Conservation (phyloP, 2,888 invertebrate genomes). For the Unio delphinus region DNA sequence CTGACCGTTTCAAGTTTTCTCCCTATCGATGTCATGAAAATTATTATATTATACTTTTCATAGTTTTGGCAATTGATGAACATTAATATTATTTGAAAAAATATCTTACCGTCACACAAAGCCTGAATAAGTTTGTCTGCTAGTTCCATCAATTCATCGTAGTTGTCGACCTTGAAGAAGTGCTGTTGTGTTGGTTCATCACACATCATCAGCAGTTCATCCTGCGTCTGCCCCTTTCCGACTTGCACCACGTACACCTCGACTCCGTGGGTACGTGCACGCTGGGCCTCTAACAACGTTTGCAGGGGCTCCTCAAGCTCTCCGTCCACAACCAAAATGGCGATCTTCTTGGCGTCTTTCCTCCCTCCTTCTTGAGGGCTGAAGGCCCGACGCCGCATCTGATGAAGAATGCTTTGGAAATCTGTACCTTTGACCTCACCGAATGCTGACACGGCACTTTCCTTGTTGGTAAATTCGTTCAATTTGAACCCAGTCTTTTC, state of each 20-base stretch:
- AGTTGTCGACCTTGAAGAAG: slow-evolving; percentile 55
- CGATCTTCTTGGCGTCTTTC: slow-evolving; percentile 54
- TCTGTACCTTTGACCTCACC: slow-evolving; percentile 36
- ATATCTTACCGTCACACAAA: slow-evolving; percentile 57
- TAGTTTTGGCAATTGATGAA: no score
- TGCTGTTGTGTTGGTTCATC: slow-evolving; percentile 54
- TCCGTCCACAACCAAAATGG: slow-evolving; percentile 57
- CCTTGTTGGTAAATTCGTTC: slow-evolving; percentile 23
- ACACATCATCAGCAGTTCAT: slow-evolving; percentile 57
- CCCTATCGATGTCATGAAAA: no score
- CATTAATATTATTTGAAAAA: no score
- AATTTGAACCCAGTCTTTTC: slow-evolving; percentile 38
- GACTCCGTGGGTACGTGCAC: slow-evolving; percentile 52
- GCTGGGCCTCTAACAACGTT: slow-evolving; percentile 50
- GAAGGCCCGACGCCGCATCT: slow-evolving; percentile 49
- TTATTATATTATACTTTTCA: no score
- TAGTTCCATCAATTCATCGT: slow-evolving; percentile 45
- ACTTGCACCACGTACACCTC: slow-evolving; percentile 59
- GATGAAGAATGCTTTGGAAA: slow-evolving; percentile 44
- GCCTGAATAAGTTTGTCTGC: slow-evolving; percentile 48
- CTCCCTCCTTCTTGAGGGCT: slow-evolving; percentile 38
- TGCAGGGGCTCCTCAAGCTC: slow-evolving; percentile 49
- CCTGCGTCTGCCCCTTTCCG: slow-evolving; percentile 44
- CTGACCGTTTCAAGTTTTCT: no score
- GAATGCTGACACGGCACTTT: slow-evolving; percentile 30